phyloP scores from a whole-genome alignment of 2,113 vertebrate genomes.

The Gulo gulo region DNA sequence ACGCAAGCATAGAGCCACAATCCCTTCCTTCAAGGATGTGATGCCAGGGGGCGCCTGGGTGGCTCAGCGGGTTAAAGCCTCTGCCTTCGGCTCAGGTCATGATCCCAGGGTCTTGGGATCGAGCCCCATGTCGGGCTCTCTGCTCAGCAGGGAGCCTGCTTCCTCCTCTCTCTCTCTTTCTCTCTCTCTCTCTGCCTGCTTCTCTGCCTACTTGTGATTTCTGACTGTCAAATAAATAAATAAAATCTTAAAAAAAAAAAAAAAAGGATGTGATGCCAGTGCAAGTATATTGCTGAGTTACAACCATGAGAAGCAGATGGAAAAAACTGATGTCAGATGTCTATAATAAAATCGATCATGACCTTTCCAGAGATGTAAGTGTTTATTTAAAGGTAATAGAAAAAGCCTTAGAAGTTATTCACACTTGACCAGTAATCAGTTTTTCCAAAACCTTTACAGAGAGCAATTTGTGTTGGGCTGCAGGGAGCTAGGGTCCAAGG shows the following conservation, averaged over 20 bases:
- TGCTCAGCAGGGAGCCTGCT: too few species aligned
- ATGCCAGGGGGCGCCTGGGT: too few species aligned
- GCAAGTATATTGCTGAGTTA: neutral
- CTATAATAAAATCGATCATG: neutral
- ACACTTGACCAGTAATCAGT: neutral
- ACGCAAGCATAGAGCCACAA: neutral
- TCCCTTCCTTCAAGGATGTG: neutral
- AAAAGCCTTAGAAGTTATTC: slow-evolving; percentile 27
- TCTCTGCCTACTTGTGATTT: too few species aligned
- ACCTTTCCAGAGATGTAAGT: neutral
- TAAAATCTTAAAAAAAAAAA: too few species aligned
- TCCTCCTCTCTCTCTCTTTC: too few species aligned
- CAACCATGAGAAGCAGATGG: neutral
- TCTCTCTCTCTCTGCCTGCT: too few species aligned
- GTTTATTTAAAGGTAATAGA: neutral
- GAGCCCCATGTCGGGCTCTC: too few species aligned
- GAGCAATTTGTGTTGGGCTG: neutral
- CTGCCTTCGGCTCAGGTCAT: too few species aligned
- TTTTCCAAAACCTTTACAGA: slow-evolving; percentile 25
- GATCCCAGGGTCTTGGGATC: too few species aligned
- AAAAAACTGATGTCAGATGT: neutral
- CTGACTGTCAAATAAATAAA: too few species aligned
- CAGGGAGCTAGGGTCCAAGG: neutral
- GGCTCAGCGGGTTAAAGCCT: too few species aligned
- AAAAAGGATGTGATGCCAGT: neutral